A percentile compares a stretch with the other conserved stretches of the same genome.
phyloP scores from a whole-genome alignment of 2,888 invertebrate species.

The Drosophila koepferae region DNA sequence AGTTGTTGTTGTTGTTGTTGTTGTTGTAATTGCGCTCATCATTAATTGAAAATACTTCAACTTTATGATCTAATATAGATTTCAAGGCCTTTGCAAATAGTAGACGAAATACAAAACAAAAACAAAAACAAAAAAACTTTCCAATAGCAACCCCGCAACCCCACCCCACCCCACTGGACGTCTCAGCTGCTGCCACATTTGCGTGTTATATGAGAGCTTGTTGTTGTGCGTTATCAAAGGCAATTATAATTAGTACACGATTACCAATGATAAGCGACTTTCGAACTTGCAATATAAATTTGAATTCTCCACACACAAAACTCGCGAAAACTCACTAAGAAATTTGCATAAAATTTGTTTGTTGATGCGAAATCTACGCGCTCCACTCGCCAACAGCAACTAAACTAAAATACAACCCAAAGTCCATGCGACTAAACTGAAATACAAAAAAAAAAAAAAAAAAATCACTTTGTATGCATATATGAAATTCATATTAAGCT shows the following conservation, averaged over 20 bases:
- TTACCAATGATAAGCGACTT: conserved; percentile 36
- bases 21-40: conserved; percentile 6
- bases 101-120: conserved; percentile 5
- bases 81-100: conserved; percentile 35
- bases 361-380: conserved; percentile 68
- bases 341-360: conserved; percentile 11
- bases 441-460: conserved; percentile 25
- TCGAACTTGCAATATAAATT: conserved; percentile 5
- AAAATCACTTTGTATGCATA: conserved; percentile 69
- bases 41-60: conserved; percentile 48
- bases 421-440: conserved; percentile 33
- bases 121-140: conserved; percentile 1
- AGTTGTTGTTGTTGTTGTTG: conserved; percentile 7
- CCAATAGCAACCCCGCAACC: not conserved
- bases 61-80: conserved; percentile 38
- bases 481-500: conserved; percentile 76
- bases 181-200: not conserved
- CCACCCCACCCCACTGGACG: not conserved
- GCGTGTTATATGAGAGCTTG: conserved; percentile 10
- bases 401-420: conserved; percentile 70
- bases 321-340: conserved; percentile 18
- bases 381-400: conserved; percentile 73
- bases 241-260: conserved; percentile 32
- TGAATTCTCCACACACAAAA: conserved; percentile 10
- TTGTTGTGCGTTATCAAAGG: conserved; percentile 25